These are phyloP conservation scores for Hyppa rectilinea DNA, from an alignment of 2,888 invertebrate species.

Conservation along the genomic window DNA sequence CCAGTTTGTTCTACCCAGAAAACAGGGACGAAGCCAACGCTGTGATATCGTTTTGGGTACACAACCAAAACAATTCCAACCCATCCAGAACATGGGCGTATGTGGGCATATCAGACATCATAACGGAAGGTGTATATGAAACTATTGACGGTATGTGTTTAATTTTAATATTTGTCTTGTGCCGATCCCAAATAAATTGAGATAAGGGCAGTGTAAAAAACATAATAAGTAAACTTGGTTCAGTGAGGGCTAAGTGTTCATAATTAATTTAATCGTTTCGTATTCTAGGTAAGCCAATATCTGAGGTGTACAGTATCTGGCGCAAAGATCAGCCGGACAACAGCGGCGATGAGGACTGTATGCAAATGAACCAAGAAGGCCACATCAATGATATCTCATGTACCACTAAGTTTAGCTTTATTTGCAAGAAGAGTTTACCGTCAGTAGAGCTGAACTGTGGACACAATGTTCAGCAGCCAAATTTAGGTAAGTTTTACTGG, in stretches of 20 bases:
- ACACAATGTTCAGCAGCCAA: conserved; percentile 78
- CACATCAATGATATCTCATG: conserved; percentile 76
- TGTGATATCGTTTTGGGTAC: conserved; percentile 1
- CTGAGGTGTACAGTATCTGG: conserved; percentile 15
- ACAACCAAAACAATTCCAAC: too few species aligned
- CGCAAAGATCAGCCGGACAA: conserved; percentile 61
- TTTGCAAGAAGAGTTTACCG: conserved; percentile 77
- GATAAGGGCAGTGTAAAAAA: too few species aligned
- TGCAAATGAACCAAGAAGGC: conserved; percentile 64
- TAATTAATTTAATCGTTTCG: not conserved
- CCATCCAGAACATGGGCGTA: fast-evolving
- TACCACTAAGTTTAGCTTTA: conserved; percentile 70
- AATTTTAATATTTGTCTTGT: not conserved
- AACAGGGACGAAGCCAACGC: conserved; percentile 14
- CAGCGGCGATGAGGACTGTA: conserved; percentile 74
- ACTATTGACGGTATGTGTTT: conserved; percentile 9
- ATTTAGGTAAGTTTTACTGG: conserved; percentile 71
- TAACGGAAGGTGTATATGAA: conserved; percentile 7
- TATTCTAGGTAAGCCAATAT: conserved; percentile 10
- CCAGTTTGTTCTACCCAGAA: conserved; percentile 9
- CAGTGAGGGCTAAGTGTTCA: too few species aligned
- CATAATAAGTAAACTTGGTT: too few species aligned
- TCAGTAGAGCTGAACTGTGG: conserved; percentile 76
- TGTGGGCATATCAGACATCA: conserved; percentile 15
- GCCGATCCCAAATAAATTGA: too few species aligned